Percentiles rank a stretch among this genome's conserved stretches.
Conservation (phyloP, 2,113 vertebrate genomes). For the Melanerpes aurifrons region DNA sequence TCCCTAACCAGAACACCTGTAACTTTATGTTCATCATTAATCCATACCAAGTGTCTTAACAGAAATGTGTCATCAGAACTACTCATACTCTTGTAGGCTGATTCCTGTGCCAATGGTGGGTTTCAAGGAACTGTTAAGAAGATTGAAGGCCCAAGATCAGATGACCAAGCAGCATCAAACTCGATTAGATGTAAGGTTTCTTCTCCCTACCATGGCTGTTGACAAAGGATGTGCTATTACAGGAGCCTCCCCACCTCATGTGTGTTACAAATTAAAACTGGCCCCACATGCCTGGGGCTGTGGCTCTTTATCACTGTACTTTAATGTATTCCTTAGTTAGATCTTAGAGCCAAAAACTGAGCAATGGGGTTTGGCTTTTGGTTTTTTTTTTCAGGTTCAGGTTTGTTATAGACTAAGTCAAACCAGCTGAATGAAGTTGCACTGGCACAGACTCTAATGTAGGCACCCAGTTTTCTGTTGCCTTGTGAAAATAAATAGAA, state of each 20-base stretch:
- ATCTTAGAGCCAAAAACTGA: not conserved
- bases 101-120: conserved; percentile 98
- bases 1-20: not conserved
- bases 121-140: conserved; percentile 91
- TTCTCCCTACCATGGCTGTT: not conserved
- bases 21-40: not conserved
- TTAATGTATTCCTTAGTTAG: not conserved
- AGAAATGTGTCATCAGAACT: not conserved
- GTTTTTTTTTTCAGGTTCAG: not conserved
- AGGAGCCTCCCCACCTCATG: not conserved
- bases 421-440: not conserved
- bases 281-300: not conserved
- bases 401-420: not conserved
- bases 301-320: not conserved
- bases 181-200: conserved; percentile 89
- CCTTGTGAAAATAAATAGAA: not conserved
- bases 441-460: not conserved
- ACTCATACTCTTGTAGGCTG: conserved; percentile 78
- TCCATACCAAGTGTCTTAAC: not conserved
- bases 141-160: conserved; percentile 96
- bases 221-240: not conserved
- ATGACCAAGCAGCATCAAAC: conserved; percentile 99
- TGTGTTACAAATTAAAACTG: not conserved
- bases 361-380: not conserved
- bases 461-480: not conserved